A percentile compares a stretch with the other conserved stretches of the same genome.
Conservation (phyloP, 2,888 invertebrate genomes). For the Drosophila merina region DNA sequence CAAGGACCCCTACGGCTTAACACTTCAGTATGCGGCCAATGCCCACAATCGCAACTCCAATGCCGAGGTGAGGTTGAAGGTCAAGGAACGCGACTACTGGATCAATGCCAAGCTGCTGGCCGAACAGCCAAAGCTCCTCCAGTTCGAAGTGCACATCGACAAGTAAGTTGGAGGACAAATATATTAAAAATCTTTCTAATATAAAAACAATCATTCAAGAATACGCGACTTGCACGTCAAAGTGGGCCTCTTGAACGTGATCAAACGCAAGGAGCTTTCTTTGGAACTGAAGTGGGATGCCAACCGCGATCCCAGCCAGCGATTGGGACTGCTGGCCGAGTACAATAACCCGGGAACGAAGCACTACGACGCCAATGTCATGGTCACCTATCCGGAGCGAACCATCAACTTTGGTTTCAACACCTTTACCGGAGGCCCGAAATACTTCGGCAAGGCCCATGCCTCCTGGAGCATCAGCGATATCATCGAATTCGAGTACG, state of each 20-base stretch:
- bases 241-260: slow-evolving; percentile 86
- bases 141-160: slow-evolving; percentile 90
- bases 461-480: slow-evolving; percentile 90
- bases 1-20: slow-evolving; percentile 88
- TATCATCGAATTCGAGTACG: slow-evolving; percentile 84
- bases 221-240: slow-evolving; percentile 90
- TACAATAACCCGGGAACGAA: slow-evolving; percentile 86
- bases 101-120: slow-evolving; percentile 87
- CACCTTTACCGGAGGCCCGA: slow-evolving; percentile 83
- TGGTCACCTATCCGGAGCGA: slow-evolving; percentile 90
- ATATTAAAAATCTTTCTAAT: background rate
- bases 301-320: slow-evolving; percentile 91
- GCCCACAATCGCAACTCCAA: slow-evolving; percentile 87
- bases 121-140: slow-evolving; percentile 87
- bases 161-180: slow-evolving; percentile 85
- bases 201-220: slow-evolving; percentile 82
- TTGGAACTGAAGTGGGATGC: slow-evolving; percentile 93
- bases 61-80: slow-evolving; percentile 86
- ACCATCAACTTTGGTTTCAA: slow-evolving; percentile 89
- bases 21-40: slow-evolving; percentile 87
- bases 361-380: slow-evolving; percentile 87
- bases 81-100: slow-evolving; percentile 89
- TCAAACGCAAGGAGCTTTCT: slow-evolving; percentile 87
- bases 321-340: slow-evolving; percentile 85
- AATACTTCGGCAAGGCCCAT: slow-evolving; percentile 84